Percentiles rank a stretch among this genome's conserved stretches.
Conservation (phyloP, 2,888 invertebrate species). For the Tenodera sinensis region DNA sequence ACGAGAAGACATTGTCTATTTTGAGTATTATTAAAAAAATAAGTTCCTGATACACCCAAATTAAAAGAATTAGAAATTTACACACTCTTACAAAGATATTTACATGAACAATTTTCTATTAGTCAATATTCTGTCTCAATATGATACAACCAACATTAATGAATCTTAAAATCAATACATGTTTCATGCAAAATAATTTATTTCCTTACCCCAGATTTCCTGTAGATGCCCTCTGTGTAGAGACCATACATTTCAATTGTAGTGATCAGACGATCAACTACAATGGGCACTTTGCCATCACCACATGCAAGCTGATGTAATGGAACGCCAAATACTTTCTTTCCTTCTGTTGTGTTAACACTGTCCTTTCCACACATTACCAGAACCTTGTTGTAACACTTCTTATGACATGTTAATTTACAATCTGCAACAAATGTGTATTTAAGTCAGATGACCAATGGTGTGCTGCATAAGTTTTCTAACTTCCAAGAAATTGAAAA, state of each 20-base stretch:
- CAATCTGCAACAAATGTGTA: conserved; percentile 55
- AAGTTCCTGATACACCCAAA: too few relatives aligned
- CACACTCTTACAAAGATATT: too few relatives aligned
- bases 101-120: too few relatives aligned
- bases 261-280: conserved; percentile 82
- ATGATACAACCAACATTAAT: background rate
- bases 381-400: conserved; percentile 77
- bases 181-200: background rate
- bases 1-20: too few relatives aligned
- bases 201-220: conserved; percentile 79
- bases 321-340: conserved; percentile 78
- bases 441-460: background rate
- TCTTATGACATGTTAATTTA: conserved; percentile 90
- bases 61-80: too few relatives aligned
- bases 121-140: too few relatives aligned
- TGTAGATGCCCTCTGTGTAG: conserved; percentile 89
- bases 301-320: conserved; percentile 68
- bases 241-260: conserved; percentile 89
- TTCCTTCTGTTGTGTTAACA: conserved; percentile 32
- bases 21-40: too few relatives aligned
- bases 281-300: conserved; percentile 78
- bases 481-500: too few relatives aligned
- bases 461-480: background rate
- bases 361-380: conserved; percentile 50
- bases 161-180: background rate